Evolutionary conservation across 2,797 vertebrate genomes (phyloP).

Genomic region (Nyctalus aviator): DNA sequence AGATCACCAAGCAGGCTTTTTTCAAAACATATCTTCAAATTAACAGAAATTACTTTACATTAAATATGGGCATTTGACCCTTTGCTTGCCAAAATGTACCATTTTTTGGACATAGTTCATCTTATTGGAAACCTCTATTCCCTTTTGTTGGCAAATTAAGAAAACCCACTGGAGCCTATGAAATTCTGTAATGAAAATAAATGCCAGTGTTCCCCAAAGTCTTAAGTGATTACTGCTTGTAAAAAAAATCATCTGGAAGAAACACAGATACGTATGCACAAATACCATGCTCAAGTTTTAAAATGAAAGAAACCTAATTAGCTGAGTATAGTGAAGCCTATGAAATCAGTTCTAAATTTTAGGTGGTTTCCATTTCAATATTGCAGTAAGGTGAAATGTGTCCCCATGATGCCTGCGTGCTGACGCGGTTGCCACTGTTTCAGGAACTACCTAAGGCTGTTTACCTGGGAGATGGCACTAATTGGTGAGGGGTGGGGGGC

Average conservation of each 20-base stretch:
- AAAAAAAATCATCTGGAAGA: constrained; percentile 36
- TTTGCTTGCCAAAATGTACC: not conserved
- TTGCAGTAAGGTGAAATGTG: not conserved
- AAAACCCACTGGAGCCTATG: not conserved
- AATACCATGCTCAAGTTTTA: constrained; percentile 25
- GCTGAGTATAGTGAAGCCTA: constrained; percentile 2
- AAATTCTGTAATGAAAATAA: constrained; percentile 45
- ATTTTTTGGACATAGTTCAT: constrained; percentile 4
- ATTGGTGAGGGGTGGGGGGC: not conserved
- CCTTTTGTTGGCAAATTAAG: not conserved
- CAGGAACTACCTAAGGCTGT: not conserved
- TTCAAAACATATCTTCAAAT: not conserved
- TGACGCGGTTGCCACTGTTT: not conserved
- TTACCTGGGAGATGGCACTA: not conserved
- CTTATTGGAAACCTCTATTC: not conserved
- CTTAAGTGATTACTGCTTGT: constrained; percentile 1
- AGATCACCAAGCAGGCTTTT: constrained; percentile 40
- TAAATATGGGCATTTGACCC: not conserved
- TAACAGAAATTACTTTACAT: constrained; percentile 52
- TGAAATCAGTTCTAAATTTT: constrained; percentile 55
- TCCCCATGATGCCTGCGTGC: not conserved
- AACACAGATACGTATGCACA: not conserved
- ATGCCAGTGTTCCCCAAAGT: not conserved
- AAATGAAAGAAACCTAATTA: constrained; percentile 58
- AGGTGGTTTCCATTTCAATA: constrained; percentile 51